Base-by-base conservation (phyloP, 2,888 invertebrate genomes). In the Polydesmus complanatus region DNA sequence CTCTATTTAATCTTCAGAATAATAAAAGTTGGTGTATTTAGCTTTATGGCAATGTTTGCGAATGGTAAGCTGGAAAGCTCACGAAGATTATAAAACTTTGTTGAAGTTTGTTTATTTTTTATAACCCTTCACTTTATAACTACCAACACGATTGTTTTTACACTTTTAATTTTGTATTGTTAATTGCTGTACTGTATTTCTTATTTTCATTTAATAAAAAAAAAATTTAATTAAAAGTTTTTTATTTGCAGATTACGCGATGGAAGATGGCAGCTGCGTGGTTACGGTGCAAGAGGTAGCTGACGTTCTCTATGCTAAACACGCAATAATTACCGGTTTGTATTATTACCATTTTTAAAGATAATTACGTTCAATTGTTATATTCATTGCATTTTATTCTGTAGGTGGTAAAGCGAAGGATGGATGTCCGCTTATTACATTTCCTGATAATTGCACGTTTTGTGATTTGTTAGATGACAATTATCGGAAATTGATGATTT, bases 401-500 rank as follows among this genome's bases (percentile, higher is more conserved):
- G 18, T 69, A 83, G 83, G 96, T 66, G 93, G 95, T 27, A 87
- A 91, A 77, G 89, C 93, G n/a, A 81, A 81, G 69, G 91, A 93
- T 75, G 93, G 94, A 69, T 87, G 89, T 69, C 93, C 94, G 21
- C 82, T 96, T 68, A 85, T 96, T 72, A 92, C 92, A 67, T 94
- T 96, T 77, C 94, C 95, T 50, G 96, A 96, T 77, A 72, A 72
- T 19, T 82, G 88, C 75, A 88, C 88, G 77, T 89, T 90, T 73
- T 85, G 88, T 71, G 78, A 83, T 66, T 78, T 95, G 66, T 81
- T 82, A 60, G 90, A 92, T 68, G 81, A 85, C 63, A 92, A 95
- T 73, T 96, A 95, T 77, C 85, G 87, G 72, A 85, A 89, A 72
- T 81, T 96, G 70, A 84, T 95, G 76, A 82, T 89, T 71, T 96